phyloP scores from a whole-genome alignment of 2,888 invertebrate genomes.

The Eucriotettix oculatus region DNA sequence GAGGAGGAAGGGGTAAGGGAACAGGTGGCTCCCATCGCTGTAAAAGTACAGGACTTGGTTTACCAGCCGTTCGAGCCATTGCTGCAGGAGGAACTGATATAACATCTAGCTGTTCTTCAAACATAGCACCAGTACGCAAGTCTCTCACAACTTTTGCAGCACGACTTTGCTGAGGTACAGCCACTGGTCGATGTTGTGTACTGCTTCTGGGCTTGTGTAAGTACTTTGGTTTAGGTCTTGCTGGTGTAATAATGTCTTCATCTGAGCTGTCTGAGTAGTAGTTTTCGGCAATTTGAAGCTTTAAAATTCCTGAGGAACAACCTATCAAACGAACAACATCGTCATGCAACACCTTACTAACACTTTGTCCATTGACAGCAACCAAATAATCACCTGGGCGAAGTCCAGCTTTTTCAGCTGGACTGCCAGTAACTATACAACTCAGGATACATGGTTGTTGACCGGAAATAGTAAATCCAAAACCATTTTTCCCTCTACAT shows the following conservation, averaged over 20 bases:
- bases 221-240: slow-evolving; percentile 42
- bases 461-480: slow-evolving; percentile 95
- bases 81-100: slow-evolving; percentile 1
- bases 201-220: slow-evolving; percentile 30
- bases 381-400: slow-evolving; percentile 84
- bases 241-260: slow-evolving; percentile 46
- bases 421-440: slow-evolving; percentile 77
- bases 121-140: slow-evolving; percentile 32
- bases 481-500: slow-evolving; percentile 71
- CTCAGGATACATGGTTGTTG: slow-evolving; percentile 91
- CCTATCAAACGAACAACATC: slow-evolving; percentile 85
- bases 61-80: slow-evolving; percentile 4
- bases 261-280: slow-evolving; percentile 76
- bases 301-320: slow-evolving; percentile 63
- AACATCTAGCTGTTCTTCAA: slow-evolving; percentile 20
- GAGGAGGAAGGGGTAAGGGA: slow-evolving; percentile 26
- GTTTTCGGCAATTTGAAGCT: slow-evolving; percentile 73
- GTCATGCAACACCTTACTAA: slow-evolving; percentile 83
- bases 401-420: slow-evolving; percentile 79
- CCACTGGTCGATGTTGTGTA: slow-evolving; percentile 10
- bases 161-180: slow-evolving; percentile 23
- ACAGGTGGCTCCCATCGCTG: slow-evolving; percentile 26
- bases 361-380: slow-evolving; percentile 80
- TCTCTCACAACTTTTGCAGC: slow-evolving; percentile 34
- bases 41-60: slow-evolving; percentile 20